A percentile compares a stretch with the other conserved stretches of the same genome.
phyloP scores from a whole-genome alignment of 2,113 vertebrate species.

The Platichthys flesus region DNA sequence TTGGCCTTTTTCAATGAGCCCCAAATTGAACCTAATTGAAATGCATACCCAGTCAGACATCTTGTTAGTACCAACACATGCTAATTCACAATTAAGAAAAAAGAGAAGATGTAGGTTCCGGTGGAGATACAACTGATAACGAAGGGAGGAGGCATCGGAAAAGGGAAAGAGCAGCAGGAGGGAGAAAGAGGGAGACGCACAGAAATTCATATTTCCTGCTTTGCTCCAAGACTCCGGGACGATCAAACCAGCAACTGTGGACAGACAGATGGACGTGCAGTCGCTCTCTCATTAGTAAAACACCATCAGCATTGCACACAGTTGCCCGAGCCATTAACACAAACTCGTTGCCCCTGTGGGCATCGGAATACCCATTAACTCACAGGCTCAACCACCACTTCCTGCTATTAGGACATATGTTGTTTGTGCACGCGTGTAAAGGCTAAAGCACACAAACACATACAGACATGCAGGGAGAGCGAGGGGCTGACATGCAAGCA shows the following conservation, averaged over 20 bases:
- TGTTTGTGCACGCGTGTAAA: constrained; percentile 38
- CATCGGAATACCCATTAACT: constrained; percentile 62
- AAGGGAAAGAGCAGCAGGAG: constrained; percentile 5
- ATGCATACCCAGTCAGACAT: neutral
- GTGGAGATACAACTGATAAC: neutral
- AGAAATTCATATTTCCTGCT: constrained; percentile 38
- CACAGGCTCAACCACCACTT: constrained; percentile 26
- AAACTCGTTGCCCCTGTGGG: constrained; percentile 51
- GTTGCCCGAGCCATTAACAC: constrained; percentile 49
- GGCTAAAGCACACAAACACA: constrained; percentile 15
- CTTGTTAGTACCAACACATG: neutral
- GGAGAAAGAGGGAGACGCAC: neutral
- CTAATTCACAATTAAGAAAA: neutral
- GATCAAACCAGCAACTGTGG: constrained; percentile 46
- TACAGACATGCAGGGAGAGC: too few relatives aligned
- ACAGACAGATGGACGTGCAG: constrained; percentile 46
- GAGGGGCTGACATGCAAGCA: too few relatives aligned
- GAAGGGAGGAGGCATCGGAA: neutral
- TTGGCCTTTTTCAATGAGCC: neutral
- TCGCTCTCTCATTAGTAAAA: constrained; percentile 55
- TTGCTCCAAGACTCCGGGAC: constrained; percentile 17
- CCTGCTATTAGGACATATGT: constrained; percentile 48
- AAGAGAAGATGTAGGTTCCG: neutral
- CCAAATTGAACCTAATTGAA: neutral
- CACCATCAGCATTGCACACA: constrained; percentile 33